A percentile compares a stretch with the other conserved stretches of the same genome.
phyloP scores from a whole-genome alignment of 2,888 invertebrate genomes.

The Erebia epiphron region DNA sequence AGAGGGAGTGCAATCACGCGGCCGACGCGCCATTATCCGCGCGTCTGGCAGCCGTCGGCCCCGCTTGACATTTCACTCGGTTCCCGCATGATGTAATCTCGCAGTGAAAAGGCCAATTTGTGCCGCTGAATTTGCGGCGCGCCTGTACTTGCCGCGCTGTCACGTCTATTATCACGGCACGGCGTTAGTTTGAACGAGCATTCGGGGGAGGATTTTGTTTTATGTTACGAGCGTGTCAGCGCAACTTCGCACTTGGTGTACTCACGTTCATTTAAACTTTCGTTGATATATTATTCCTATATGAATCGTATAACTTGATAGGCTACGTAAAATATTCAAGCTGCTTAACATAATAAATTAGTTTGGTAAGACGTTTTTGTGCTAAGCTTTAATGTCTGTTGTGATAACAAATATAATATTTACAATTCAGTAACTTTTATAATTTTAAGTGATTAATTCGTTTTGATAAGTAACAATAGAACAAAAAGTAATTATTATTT shows the following conservation, averaged over 20 bases:
- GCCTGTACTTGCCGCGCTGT: conserved; percentile 77
- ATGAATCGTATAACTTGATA: conserved; percentile 11
- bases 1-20: conserved; percentile 78
- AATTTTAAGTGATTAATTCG: too few relatives aligned
- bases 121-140: conserved; percentile 81
- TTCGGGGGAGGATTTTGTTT: conserved; percentile 50
- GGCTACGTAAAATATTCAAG: too few relatives aligned
- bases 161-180: conserved; percentile 70
- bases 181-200: conserved; percentile 52
- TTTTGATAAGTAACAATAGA: too few relatives aligned
- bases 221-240: conserved; percentile 42
- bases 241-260: conserved; percentile 18
- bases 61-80: conserved; percentile 83
- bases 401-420: too few relatives aligned
- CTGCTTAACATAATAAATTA: background rate
- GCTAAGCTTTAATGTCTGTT: too few relatives aligned
- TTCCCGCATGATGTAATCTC: conserved; percentile 84
- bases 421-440: too few relatives aligned
- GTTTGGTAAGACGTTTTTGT: background rate
- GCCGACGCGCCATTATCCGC: conserved; percentile 83
- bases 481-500: too few relatives aligned
- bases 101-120: conserved; percentile 83
- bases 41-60: conserved; percentile 82
- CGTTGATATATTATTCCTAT: conserved; percentile 15
- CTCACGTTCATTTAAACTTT: background rate